These are phyloP conservation scores for Salminus brasiliensis DNA, from an alignment of 2,113 vertebrate species.

Conservation along the genomic window DNA sequence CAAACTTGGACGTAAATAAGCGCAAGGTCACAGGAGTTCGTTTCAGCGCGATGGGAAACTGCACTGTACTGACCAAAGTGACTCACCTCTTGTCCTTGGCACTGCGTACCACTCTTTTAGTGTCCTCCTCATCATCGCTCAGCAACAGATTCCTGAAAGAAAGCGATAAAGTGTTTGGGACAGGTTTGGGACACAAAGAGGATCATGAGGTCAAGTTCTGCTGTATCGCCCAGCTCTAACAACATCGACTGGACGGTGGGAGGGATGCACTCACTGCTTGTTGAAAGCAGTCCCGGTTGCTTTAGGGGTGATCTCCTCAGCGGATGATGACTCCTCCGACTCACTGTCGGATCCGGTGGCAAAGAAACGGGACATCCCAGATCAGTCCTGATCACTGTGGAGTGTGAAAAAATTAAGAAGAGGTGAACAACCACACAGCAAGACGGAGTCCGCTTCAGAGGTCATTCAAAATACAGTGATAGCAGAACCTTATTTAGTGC, in stretches of 20 bases:
- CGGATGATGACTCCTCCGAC: constrained; percentile 87
- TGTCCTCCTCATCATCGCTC: constrained; percentile 93
- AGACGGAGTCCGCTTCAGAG: no score
- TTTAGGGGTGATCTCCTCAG: constrained; percentile 85
- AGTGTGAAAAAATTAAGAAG: no score
- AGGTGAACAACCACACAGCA: no score
- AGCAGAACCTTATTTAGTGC: no score
- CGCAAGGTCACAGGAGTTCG: no score
- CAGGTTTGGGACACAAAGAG: no score
- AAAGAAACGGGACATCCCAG: constrained; percentile 87
- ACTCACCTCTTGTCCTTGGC: constrained; percentile 89
- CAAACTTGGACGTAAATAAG: no score
- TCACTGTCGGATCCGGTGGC: constrained; percentile 91
- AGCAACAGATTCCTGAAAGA: constrained; percentile 79
- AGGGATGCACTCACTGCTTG: constrained; percentile 90
- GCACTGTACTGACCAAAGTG: no score
- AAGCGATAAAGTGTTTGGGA: constrained; percentile 16
- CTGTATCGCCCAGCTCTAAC: background rate
- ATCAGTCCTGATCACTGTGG: no score
- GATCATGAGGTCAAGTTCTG: background rate
- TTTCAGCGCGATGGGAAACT: no score
- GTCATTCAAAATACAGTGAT: no score
- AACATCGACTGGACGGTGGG: no score
- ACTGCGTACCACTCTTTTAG: constrained; percentile 89
- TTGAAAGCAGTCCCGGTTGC: constrained; percentile 82